A percentile compares a stretch with the other conserved stretches of the same genome.
These are phyloP conservation scores for Dipodomys ordii DNA, from an alignment of 2,113 vertebrate genomes.

Conservation along the genomic window DNA sequence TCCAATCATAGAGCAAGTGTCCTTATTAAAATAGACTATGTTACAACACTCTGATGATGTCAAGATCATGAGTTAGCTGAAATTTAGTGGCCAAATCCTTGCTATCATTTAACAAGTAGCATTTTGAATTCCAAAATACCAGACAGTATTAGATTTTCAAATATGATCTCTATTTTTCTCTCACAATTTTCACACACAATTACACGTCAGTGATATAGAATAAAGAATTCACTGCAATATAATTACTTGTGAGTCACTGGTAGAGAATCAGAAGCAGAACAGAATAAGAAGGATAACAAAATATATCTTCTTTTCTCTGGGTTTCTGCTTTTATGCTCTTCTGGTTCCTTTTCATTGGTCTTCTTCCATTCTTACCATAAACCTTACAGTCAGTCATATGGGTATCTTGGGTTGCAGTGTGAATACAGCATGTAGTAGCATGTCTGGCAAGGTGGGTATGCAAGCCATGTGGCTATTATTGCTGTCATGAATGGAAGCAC, in stretches of 20 bases:
- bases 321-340: neutral
- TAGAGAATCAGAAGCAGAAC: constrained; percentile 32
- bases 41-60: neutral
- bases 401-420: neutral
- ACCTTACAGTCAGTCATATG: neutral
- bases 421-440: constrained; percentile 35
- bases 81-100: constrained; percentile 12
- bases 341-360: neutral
- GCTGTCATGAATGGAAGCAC: neutral
- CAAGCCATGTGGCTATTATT: neutral
- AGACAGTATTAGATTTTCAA: constrained; percentile 26
- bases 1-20: neutral
- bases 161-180: neutral
- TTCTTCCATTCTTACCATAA: neutral
- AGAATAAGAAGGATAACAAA: neutral
- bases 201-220: constrained; percentile 30
- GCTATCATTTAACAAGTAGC: constrained; percentile 34
- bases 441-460: neutral
- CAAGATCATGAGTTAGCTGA: neutral
- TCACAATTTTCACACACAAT: neutral
- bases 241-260: constrained; percentile 34
- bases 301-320: neutral
- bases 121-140: constrained; percentile 48
- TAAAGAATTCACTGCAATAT: neutral
- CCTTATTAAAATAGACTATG: neutral